Evolutionary conservation across 2,113 vertebrate genomes (phyloP).

Genomic region (Orthochromis malagaraziensis): DNA sequence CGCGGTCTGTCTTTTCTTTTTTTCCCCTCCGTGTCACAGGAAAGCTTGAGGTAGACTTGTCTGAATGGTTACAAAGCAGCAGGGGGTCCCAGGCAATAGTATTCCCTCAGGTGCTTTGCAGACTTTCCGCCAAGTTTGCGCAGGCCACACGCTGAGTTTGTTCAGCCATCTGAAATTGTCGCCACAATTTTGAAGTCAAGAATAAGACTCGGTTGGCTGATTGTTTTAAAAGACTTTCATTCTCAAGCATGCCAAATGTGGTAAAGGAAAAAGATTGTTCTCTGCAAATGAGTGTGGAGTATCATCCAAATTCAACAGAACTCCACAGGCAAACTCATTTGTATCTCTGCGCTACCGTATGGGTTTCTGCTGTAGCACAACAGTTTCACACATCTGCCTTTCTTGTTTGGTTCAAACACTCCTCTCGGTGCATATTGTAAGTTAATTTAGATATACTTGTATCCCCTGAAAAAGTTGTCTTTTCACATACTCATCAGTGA

Average conservation of each 20-base stretch:
- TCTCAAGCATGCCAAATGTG: not conserved
- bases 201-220: not conserved
- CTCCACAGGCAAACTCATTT: not conserved
- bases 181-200: not conserved
- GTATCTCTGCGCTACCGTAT: not conserved
- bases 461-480: not conserved
- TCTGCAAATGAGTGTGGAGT: not conserved
- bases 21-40: not conserved
- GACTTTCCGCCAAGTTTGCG: not conserved
- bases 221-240: not conserved
- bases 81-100: not conserved
- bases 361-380: not conserved
- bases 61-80: constrained; percentile 12
- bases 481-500: not conserved
- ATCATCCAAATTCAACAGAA: not conserved
- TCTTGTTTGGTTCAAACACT: not conserved
- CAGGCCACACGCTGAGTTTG: constrained; percentile 9
- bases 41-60: not conserved
- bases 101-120: constrained; percentile 14
- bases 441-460: not conserved
- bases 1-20: not conserved
- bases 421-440: not conserved
- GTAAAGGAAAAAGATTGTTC: not conserved
- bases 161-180: constrained; percentile 5
- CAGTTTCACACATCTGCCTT: not conserved